Conservation (phyloP, 2,888 invertebrate genomes). For the Andrena bucephala region DNA sequence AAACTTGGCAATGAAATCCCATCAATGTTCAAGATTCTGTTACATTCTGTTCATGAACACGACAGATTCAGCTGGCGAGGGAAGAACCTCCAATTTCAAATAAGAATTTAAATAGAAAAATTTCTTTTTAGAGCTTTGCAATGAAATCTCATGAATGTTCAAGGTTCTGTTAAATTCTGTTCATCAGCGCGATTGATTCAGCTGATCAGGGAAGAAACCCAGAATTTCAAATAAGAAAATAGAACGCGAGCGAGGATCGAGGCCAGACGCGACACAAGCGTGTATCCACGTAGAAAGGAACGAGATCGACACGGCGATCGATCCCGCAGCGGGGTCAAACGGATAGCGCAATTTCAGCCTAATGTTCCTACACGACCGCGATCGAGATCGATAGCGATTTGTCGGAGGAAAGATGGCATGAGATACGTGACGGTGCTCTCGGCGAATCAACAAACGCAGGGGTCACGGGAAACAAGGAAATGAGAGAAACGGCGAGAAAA, state of each 20-base stretch:
- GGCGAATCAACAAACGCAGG: conserved; percentile 33
- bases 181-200: neutral
- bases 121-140: too few species aligned
- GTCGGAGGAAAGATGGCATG: conserved; percentile 64
- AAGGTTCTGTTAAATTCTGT: too few species aligned
- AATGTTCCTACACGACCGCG: conserved; percentile 68
- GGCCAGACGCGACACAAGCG: conserved; percentile 20
- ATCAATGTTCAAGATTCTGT: too few species aligned
- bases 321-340: conserved; percentile 69
- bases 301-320: conserved; percentile 67
- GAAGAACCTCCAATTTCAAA: conserved; percentile 45
- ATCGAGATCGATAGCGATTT: conserved; percentile 75
- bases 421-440: conserved; percentile 70
- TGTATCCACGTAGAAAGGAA: conserved; percentile 42
- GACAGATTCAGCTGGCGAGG: neutral
- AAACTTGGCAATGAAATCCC: too few species aligned
- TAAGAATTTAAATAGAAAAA: neutral
- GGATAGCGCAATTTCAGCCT: conserved; percentile 73
- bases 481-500: conserved; percentile 45
- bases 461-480: conserved; percentile 28
- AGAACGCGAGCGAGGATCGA: conserved; percentile 43
- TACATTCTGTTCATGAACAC: neutral
- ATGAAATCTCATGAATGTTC: too few species aligned
- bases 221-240: conserved; percentile 56
- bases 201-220: conserved; percentile 20